Base-by-base conservation (phyloP, 92 coral and sea anemone genomes). In the Isaurus tuberculatus region DNA sequence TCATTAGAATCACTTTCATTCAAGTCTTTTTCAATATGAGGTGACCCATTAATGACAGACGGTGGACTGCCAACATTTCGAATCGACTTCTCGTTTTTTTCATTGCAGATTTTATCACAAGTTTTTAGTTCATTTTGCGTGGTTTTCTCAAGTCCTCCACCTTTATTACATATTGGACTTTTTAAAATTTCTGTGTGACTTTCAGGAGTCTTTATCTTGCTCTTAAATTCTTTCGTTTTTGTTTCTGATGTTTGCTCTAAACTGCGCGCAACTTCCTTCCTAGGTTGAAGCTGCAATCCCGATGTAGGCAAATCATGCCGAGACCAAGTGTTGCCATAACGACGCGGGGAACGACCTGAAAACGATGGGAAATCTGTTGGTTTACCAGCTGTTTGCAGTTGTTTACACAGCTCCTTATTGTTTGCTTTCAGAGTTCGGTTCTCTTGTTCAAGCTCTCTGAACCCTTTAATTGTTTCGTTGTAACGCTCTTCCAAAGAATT, bases 371-470 rank as follows among this genome's bases (percentile, higher is more conserved):
- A 15, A 29, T 77, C 68, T 8, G 70, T n/a, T 7, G 33, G 70
- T 28, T 55, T 58, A 22, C 70, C 82, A 40, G 82, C 82, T 63
- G 69, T 48, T 23, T 57, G 36, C 17, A 77, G 34, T 63, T 77
- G 82, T 36, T 58, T 77, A 42, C 82, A 77, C 33, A 77, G 19
- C 15, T 77, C 82, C 34, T 22, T 77, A 42, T 60, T 77, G 51
- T 60, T 77, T 20, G 68, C 70, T n/a, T 70, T 58, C 33, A 77
- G 23, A 22, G 58, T 63, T 77, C 36, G 33, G 51, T 77, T 77
- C 82, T 77, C 82, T 31, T 58, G 82, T 55, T 77, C 69, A 27
- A 77, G 53, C 14, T 25, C 70, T 77, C 58, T 77, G 53, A 36
- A 60, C 5, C 82, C 82, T 36, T 26, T 32, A 3, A 77, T 33